Base-by-base conservation (phyloP, 2,888 invertebrate genomes). In the Noctua janthe region DNA sequence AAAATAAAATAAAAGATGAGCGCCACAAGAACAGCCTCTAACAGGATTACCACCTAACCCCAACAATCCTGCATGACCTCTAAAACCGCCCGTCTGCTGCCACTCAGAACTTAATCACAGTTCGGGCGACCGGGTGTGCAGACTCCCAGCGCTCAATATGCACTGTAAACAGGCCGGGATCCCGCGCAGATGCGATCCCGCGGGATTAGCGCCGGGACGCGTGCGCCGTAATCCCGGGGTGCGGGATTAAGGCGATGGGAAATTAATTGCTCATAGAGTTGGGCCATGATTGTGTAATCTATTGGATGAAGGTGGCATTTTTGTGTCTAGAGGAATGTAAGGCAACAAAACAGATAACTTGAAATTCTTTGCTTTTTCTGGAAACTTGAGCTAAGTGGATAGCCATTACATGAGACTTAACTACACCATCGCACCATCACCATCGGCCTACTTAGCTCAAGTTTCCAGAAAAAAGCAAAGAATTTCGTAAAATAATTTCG, bases 61-160 rank as follows among this genome's bases (percentile, higher is more conserved):
- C 11, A 39, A 66, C 73, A 51, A 82, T 54, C 74, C 73, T 59
- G 62, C 67, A 66, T 80, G 86, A 86, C 86, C 77, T 87, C 73
- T 76, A 78, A 71, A 80, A 82, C 62, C 72, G 74, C 51, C 74
- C 71, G 70, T 49, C 17, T 67, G 29, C 69, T 81, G 78, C 43
- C 85, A 77, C 83, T 88, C 81, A 82, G 81, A 56, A 81, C 79
- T 86, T 88, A 89, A 88, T 86, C 87, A 83, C 78, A 20, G 81
- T 74, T 76, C 87, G 88, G 87, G 88, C 81, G 82, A 73, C 73
- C 89, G 88, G 81, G 69, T 88, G 89, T 75, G 64, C 81, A 69
- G 75, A 6, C 85, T 89, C 89, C 85, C 89, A 89, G 78, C 90
- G 87, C 89, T 87, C 89, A 89, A 89, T 89, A 89, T 89, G 86